Percentiles rank a stretch among this genome's conserved stretches.
Conservation (phyloP, 2,113 vertebrate genomes). For the Sciurus niger region DNA sequence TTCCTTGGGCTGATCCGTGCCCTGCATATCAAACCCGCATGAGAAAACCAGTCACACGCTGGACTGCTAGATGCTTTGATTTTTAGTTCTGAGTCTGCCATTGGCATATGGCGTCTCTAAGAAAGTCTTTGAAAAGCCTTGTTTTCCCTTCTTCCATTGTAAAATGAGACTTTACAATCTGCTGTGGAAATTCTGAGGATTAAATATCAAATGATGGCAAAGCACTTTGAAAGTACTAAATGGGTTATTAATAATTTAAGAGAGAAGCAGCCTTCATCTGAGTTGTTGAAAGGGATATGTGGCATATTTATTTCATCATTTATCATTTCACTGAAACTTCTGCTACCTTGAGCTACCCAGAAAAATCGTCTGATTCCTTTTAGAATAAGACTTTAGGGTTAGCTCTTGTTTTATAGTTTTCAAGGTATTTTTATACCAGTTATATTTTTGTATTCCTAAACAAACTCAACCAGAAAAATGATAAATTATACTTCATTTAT, state of each 20-base stretch:
- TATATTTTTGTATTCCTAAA: constrained; percentile 19
- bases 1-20: not conserved
- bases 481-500: no score
- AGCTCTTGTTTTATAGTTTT: constrained; percentile 46
- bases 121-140: constrained; percentile 65
- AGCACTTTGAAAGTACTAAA: constrained; percentile 71
- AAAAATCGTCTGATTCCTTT: constrained; percentile 51
- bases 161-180: constrained; percentile 69
- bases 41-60: not conserved
- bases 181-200: constrained; percentile 57
- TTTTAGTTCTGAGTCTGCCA: constrained; percentile 44
- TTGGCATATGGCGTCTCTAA: not conserved
- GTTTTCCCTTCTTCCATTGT: constrained; percentile 60
- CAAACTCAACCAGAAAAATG: not conserved
- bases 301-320: constrained; percentile 51
- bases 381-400: constrained; percentile 56
- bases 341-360: constrained; percentile 14
- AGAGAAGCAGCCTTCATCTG: constrained; percentile 4
- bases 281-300: constrained; percentile 14
- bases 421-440: not conserved
- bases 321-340: constrained; percentile 54
- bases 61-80: constrained; percentile 39
- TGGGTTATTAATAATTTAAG: constrained; percentile 79
- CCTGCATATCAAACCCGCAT: not conserved
- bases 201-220: constrained; percentile 71